Base-by-base conservation (phyloP, 92 coral and sea anemone species). In the Epizoanthus ramosus region DNA sequence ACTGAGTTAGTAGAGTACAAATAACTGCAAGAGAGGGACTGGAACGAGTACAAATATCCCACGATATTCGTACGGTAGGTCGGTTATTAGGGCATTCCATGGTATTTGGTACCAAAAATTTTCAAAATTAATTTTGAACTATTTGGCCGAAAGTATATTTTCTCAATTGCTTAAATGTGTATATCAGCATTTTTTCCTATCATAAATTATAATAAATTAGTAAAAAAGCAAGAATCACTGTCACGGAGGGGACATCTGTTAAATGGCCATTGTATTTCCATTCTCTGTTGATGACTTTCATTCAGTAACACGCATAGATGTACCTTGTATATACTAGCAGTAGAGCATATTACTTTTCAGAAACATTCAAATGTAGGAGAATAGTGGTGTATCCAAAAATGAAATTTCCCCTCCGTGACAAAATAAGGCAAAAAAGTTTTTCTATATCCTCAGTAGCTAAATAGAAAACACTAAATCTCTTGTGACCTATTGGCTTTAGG, bases 371-470 rank as follows among this genome's bases (percentile, higher is more conserved):
- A 21, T 72, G 37, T 52, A 47, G 77, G n/a, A 25, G 52, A 72
- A 16, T 72, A 45, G 37, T 50, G 37, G 60, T 14, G n/a, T 45
- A 59, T 72, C 63, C 77, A 4, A 59, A 72, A 72, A 72, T 72
- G 77, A 72, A 72, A 72, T 72, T 63, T 47, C 75, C 75, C 75
- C 75, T 71, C 75, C 75, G 59, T 71, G 75, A 45, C 59, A 21
- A 71, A 43, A 71, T 19, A 71, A 23, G 75, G 75, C 35, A 10
- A 71, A 71, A 71, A 43, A 47, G 75, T 71, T 43, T 71, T 47
- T 71, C 60, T 53, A 15, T 47, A 19, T 19, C 35, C 57, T 71
- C 75, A 71, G 35, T 57, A 23, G 75, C 45, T 45, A 9, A 31
- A n/a, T n/a, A 71, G 52, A 21, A 71, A 52, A 71, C n/a, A 28